Evolutionary conservation across 2,797 vertebrate genomes (phyloP).

Genomic region (Onychomys torridus): DNA sequence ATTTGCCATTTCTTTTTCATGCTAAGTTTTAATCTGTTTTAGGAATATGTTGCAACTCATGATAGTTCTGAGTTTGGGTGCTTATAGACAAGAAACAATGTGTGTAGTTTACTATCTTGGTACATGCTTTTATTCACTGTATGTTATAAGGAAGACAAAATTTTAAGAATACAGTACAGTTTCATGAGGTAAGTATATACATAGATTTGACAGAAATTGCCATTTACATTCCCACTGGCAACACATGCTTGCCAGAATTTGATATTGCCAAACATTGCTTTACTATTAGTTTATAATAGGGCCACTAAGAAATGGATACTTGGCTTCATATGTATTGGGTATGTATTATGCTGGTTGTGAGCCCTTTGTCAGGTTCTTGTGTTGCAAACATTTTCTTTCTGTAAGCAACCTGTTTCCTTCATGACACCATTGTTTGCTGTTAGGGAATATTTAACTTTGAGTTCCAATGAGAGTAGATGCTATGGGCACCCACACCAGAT

Average conservation of each 20-base stretch:
- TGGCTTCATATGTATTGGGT: not conserved
- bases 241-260: not conserved
- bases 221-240: not conserved
- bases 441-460: not conserved
- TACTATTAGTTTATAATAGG: not conserved
- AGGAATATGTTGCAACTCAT: not conserved
- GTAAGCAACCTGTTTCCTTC: not conserved
- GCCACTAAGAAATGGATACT: not conserved
- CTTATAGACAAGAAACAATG: not conserved
- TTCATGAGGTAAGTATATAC: not conserved
- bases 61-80: not conserved
- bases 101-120: not conserved
- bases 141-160: not conserved
- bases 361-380: not conserved
- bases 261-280: not conserved
- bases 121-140: not conserved
- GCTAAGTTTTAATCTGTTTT: not conserved
- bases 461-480: not conserved
- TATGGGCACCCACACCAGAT: not conserved
- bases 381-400: not conserved
- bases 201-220: not conserved
- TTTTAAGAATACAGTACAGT: not conserved
- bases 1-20: not conserved
- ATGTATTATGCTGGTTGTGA: not conserved
- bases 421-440: not conserved